Conservation (phyloP, 2,797 vertebrate species). For the Eulemur coronatus region DNA sequence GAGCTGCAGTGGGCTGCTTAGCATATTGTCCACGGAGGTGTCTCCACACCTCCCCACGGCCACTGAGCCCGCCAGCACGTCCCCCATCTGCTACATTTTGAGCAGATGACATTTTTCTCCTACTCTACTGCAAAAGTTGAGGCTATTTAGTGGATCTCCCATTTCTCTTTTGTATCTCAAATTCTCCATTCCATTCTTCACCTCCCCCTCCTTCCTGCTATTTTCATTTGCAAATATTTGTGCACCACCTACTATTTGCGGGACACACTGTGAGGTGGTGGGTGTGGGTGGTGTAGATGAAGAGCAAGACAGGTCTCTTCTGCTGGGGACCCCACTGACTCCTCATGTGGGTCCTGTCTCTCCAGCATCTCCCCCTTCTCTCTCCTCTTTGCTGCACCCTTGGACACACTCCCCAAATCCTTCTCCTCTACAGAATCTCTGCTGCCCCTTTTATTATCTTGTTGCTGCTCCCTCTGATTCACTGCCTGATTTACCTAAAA, state of each 20-base stretch:
- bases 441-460: neutral
- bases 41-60: neutral
- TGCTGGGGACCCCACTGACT: no score
- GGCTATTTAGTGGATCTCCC: neutral
- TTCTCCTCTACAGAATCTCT: neutral
- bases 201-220: neutral
- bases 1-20: neutral
- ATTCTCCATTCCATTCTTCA: neutral
- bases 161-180: neutral
- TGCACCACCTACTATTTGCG: no score
- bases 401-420: no score
- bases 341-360: neutral
- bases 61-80: neutral
- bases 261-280: neutral
- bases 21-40: neutral
- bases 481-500: neutral
- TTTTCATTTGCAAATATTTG: neutral
- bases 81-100: neutral
- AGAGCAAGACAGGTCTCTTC: neutral
- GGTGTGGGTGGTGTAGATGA: neutral
- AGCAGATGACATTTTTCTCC: neutral
- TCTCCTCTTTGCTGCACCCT: neutral
- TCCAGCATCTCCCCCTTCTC: no score
- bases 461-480: neutral
- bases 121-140: neutral